A percentile compares a stretch with the other conserved stretches of the same genome.
Conservation (phyloP, 2,888 invertebrate genomes). For the Heteropelma amictum region DNA sequence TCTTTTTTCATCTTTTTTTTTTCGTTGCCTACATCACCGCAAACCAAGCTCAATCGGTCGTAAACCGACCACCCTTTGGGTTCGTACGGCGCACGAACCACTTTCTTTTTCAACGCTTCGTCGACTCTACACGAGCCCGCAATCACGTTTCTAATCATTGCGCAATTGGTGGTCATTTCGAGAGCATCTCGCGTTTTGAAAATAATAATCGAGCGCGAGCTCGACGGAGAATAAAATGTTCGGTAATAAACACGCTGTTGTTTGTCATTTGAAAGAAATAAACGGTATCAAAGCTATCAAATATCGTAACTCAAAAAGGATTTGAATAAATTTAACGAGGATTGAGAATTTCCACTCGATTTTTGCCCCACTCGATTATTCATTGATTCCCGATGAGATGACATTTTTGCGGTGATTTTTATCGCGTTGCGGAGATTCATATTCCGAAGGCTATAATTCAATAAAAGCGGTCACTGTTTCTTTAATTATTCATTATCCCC, state of each 20-base stretch:
- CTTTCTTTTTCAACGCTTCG: constrained; percentile 23
- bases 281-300: too few relatives aligned
- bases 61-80: constrained; percentile 46
- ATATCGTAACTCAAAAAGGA: background rate
- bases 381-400: constrained; percentile 11
- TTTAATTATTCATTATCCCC: constrained; percentile 16
- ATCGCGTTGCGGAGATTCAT: constrained; percentile 1
- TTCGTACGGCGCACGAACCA: constrained; percentile 2
- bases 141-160: constrained; percentile 3
- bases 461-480: constrained; percentile 2
- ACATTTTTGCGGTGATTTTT: constrained; percentile 10
- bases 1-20: constrained; percentile 13
- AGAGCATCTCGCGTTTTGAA: too few relatives aligned
- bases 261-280: too few relatives aligned
- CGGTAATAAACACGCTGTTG: background rate
- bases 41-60: constrained; percentile 48
- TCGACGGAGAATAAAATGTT: background rate
- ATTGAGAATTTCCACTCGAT: background rate
- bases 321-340: background rate
- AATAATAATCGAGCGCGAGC: background rate
- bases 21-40: constrained; percentile 18
- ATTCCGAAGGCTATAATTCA: constrained; percentile 23
- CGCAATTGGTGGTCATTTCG: background rate
- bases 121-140: constrained; percentile 1
- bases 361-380: constrained; percentile 4